Conservation (phyloP, 1,140 invertebrate genomes). For the Caenorhabditis remanei region DNA sequence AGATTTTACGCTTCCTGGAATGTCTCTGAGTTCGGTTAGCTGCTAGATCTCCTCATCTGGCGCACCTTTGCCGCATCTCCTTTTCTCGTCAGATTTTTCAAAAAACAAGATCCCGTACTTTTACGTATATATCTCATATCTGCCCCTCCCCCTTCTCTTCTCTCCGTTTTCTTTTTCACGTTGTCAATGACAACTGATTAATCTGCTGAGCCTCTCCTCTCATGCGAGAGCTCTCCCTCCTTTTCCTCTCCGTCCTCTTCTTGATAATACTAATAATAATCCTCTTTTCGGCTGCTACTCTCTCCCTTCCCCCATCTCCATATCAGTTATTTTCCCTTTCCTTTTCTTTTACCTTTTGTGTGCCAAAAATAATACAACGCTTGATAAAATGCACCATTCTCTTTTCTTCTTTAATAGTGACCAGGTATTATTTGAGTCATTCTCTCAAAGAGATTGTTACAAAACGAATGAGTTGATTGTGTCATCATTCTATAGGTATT, state of each 20-base stretch:
- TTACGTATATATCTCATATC: not conserved
- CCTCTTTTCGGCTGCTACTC: not conserved
- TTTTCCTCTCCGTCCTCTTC: not conserved
- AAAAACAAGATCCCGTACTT: too few species aligned
- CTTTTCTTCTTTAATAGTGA: too few species aligned
- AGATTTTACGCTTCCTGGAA: too few species aligned
- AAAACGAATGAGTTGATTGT: too few species aligned
- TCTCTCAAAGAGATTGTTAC: too few species aligned
- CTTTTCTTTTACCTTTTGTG: not conserved
- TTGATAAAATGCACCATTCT: too few species aligned
- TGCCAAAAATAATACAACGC: not conserved
- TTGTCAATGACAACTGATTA: conserved; percentile 53
- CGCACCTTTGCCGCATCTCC: too few species aligned
- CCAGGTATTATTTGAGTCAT: too few species aligned
- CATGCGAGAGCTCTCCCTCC: not conserved
- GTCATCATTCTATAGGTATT: too few species aligned
- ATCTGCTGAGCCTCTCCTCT: not conserved
- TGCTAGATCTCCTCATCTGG: too few species aligned
- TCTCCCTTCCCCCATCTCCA: not conserved
- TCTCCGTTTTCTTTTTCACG: not conserved
- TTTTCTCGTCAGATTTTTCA: too few species aligned
- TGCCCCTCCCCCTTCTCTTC: not conserved
- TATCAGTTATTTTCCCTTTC: not conserved
- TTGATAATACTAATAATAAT: conserved; percentile 34
- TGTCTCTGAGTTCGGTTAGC: too few species aligned